Evolutionary conservation across 2,888 invertebrate genomes (phyloP), one percentile per base, ranked within the genome.

Genomic region (Leptopilina syphax): DNA sequence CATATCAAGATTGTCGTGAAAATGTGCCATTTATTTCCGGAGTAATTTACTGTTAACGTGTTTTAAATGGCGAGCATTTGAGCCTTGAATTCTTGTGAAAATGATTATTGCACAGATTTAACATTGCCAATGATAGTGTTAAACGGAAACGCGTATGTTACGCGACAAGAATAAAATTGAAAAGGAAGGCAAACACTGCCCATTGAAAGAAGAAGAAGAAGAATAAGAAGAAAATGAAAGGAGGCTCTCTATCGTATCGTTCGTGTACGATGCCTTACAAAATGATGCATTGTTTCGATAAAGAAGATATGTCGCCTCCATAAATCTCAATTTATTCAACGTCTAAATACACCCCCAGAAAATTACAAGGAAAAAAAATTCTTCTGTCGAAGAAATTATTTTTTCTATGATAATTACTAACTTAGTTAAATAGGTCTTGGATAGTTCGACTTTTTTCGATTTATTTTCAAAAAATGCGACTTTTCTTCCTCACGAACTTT

Each of bases 101-200:
- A 60, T 60, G 18, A 63, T 63, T 63, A 63, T 63, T 63, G 24
- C 24, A 63, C 63, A 63, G 24, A 8, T 44, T 63, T 63, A 63
- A 63, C 63, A 63, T 63, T 2, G 63, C 8, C 63, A 63, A 63
- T 24, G 63, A 63, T 63, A 63, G 63, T 12, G 27, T 44, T 34
- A 70, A 70, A 70, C 50, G 68, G 50, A 68, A 68, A 68, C 47
- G 47, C 68, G 68, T 68, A 68, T 50, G 68, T 68, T 24, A 47
- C 47, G 47, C n/a, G 67, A 68, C 47, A 44, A 8, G 47, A 68
- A 68, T 44, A 50, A 50, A 50, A 50, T 50, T 68, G 50, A 68
- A 68, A 47, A 70, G 68, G 68, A 54, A 70, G 68, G 24, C 50
- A 47, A 50, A 50, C 50, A 50, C 50, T 70, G 68, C 12, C 13